Percentiles rank a stretch among this genome's conserved stretches.
These are phyloP conservation scores for Drosophila antonietae DNA, from an alignment of 2,888 invertebrate species.

Conservation along the genomic window DNA sequence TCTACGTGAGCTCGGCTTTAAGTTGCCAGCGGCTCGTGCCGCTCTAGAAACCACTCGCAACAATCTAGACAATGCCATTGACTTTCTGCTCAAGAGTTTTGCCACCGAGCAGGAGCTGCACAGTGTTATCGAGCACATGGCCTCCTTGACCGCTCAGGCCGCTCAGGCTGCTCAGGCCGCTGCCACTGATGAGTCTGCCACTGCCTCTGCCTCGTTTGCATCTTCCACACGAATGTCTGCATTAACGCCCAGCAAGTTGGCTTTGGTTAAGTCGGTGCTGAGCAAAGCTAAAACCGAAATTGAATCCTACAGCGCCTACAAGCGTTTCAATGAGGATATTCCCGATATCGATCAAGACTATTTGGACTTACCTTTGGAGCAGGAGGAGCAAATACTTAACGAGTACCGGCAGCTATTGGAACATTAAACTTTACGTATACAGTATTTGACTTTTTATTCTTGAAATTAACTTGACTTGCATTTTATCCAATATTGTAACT, in stretches of 20 bases:
- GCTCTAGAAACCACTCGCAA: slow-evolving; percentile 87
- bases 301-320: slow-evolving; percentile 85
- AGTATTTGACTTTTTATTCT: neutral
- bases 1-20: slow-evolving; percentile 87
- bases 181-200: slow-evolving; percentile 8
- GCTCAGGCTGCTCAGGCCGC: slow-evolving; percentile 29
- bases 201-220: slow-evolving; percentile 3
- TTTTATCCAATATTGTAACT: neutral
- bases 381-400: slow-evolving; percentile 89
- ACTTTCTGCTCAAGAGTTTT: slow-evolving; percentile 86
- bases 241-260: slow-evolving; percentile 49
- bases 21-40: slow-evolving; percentile 85
- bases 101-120: slow-evolving; percentile 65
- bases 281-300: slow-evolving; percentile 69
- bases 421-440: slow-evolving; percentile 39
- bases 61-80: slow-evolving; percentile 86
- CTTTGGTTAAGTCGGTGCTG: slow-evolving; percentile 57
- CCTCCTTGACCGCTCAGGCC: slow-evolving; percentile 43
- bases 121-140: slow-evolving; percentile 77
- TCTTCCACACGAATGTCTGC: neutral
- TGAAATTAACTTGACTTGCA: neutral
- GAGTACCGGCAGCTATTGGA: slow-evolving; percentile 88
- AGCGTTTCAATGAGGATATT: slow-evolving; percentile 87
- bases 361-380: slow-evolving; percentile 88
- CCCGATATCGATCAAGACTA: slow-evolving; percentile 88